phyloP scores from a whole-genome alignment of 1,140 invertebrate genomes.

The Nebria ingens region DNA sequence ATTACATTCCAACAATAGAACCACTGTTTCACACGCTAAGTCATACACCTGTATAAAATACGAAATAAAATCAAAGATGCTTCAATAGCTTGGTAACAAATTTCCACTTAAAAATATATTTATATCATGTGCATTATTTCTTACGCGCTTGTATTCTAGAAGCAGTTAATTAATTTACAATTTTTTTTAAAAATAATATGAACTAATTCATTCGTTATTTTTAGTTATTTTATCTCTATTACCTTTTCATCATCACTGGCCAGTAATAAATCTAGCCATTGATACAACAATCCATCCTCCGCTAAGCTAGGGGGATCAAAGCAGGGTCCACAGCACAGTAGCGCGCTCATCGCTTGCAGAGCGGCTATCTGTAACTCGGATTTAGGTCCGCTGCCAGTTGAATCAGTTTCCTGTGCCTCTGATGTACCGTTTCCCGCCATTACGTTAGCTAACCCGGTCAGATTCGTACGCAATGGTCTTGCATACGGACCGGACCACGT shows the following conservation, averaged over 20 bases:
- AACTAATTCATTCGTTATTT: no score
- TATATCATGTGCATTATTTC: no score
- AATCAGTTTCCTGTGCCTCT: constrained; percentile 18
- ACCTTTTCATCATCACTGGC: constrained; percentile 83
- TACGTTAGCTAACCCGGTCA: neutral
- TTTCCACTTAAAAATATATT: no score
- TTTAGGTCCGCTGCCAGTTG: constrained; percentile 34
- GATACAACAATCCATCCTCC: constrained; percentile 86
- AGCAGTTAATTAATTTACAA: no score
- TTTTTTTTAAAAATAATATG: no score
- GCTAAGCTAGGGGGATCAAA: constrained; percentile 76
- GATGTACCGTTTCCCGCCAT: constrained; percentile 10
- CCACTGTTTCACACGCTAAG: constrained; percentile 85
- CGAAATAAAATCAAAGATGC: no score
- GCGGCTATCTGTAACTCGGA: constrained; percentile 58
- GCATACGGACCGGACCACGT: constrained; percentile 85
- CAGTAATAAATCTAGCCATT: constrained; percentile 86
- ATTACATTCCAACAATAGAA: constrained; percentile 90
- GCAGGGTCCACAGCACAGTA: constrained; percentile 89
- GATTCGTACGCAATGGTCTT: constrained; percentile 15
- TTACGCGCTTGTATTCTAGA: no score
- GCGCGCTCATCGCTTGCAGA: constrained; percentile 83
- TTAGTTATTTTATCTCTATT: no score
- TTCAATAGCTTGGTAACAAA: no score
- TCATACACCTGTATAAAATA: constrained; percentile 67